Conservation (phyloP, 2,113 vertebrate species). For the Megaceryle torquata region DNA sequence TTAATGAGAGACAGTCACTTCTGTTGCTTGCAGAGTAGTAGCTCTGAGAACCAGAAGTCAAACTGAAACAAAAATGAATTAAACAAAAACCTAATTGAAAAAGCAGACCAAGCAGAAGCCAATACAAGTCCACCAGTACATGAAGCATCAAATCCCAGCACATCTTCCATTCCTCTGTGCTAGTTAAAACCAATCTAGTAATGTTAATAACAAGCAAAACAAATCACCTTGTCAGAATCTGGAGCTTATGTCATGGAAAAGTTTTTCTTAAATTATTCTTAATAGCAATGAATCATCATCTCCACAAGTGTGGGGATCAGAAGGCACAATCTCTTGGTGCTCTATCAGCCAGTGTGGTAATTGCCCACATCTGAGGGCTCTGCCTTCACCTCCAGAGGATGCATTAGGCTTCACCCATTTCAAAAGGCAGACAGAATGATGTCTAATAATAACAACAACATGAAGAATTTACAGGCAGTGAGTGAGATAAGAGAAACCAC, state of each 20-base stretch:
- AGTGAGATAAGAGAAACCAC: slow-evolving; percentile 23
- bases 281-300: background rate
- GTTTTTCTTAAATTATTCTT: background rate
- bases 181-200: background rate
- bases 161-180: background rate
- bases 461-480: background rate
- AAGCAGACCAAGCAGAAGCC: background rate
- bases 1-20: background rate
- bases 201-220: background rate
- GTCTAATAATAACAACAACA: background rate
- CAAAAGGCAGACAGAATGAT: background rate
- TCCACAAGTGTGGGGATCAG: background rate
- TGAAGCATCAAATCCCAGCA: background rate
- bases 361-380: background rate
- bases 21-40: background rate
- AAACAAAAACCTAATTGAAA: background rate
- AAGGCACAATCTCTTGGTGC: background rate
- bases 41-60: background rate
- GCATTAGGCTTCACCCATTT: background rate
- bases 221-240: slow-evolving; percentile 17
- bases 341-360: background rate
- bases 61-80: background rate
- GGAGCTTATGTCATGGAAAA: background rate
- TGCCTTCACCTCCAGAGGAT: background rate
- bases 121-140: background rate